These are phyloP conservation scores for Drosophila nasuta DNA, from an alignment of 1,140 invertebrate species.

Conservation along the genomic window DNA sequence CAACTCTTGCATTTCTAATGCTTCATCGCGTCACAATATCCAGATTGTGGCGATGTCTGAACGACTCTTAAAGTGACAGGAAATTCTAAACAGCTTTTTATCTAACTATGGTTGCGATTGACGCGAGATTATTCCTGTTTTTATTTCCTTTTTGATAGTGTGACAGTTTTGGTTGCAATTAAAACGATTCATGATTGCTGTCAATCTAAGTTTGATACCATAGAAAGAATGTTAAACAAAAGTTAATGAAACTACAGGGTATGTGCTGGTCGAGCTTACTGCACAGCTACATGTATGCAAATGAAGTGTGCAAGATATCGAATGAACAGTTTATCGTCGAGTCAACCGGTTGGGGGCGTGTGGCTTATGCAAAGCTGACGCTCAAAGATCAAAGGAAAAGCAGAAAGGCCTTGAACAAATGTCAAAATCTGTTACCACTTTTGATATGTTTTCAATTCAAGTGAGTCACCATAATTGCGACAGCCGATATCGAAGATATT, in stretches of 20 bases:
- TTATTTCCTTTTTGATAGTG: not conserved
- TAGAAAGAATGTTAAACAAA: too few relatives aligned
- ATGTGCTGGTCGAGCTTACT: not conserved
- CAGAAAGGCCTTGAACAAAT: conserved; percentile 57
- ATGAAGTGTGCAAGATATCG: conserved; percentile 16
- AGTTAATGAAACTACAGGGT: not conserved
- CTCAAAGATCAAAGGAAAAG: conserved; percentile 39
- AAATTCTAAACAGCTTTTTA: not conserved
- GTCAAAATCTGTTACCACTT: conserved; percentile 52
- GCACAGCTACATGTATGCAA: not conserved
- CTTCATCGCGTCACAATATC: conserved; percentile 55
- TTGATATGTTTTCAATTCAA: conserved; percentile 11
- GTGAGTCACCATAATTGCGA: conserved; percentile 31
- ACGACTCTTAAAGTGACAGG: not conserved
- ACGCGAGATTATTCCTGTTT: not conserved
- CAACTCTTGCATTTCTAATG: conserved; percentile 64
- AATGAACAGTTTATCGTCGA: conserved; percentile 47
- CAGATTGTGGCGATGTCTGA: conserved; percentile 12
- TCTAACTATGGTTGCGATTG: not conserved
- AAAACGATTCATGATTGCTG: too few relatives aligned
- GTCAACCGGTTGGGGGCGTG: conserved; percentile 58
- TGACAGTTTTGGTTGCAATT: too few relatives aligned
- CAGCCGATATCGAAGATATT: conserved; percentile 7
- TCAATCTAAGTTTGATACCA: too few relatives aligned
- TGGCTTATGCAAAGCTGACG: conserved; percentile 34